Conservation (phyloP, 2,888 invertebrate species). For the Neoascia interrupta region DNA sequence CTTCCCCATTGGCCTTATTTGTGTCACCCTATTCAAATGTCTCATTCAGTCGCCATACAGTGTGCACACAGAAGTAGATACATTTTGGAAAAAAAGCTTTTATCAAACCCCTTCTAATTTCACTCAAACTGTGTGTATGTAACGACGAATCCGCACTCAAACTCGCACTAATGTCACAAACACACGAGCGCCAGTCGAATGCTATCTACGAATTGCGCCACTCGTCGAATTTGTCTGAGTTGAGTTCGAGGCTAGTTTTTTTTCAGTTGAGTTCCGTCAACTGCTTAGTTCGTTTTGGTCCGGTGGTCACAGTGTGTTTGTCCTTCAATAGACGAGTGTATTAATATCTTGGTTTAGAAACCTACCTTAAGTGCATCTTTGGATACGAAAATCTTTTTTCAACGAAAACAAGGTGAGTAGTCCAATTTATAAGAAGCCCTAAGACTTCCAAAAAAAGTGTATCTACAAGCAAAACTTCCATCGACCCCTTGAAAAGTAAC, state of each 20-base stretch:
- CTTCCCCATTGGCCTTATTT: no score
- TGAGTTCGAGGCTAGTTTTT: not conserved
- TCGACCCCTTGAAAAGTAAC: conserved; percentile 18
- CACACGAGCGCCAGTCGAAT: conserved; percentile 29
- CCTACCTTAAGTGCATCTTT: conserved; percentile 21
- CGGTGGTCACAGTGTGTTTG: conserved; percentile 36
- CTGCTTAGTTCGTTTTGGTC: conserved; percentile 57
- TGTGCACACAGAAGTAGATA: no score
- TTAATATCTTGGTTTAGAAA: conserved; percentile 5
- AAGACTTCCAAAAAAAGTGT: conserved; percentile 9
- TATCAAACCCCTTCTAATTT: conserved; percentile 3
- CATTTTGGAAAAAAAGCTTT: no score
- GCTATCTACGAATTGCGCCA: conserved; percentile 25
- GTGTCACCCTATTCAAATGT: no score
- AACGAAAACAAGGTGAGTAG: conserved; percentile 29
- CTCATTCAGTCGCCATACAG: no score
- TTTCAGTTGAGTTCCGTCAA: conserved; percentile 52
- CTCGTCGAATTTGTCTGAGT: conserved; percentile 22
- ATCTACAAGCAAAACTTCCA: conserved; percentile 10
- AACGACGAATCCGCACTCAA: conserved; percentile 41
- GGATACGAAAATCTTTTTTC: conserved; percentile 23
- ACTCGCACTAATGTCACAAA: conserved; percentile 4
- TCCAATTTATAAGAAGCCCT: no score
- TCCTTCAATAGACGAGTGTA: conserved; percentile 13
- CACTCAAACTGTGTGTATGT: no score